These are phyloP conservation scores for Barnardius zonarius DNA, from an alignment of 2,113 vertebrate genomes.

Conservation along the genomic window DNA sequence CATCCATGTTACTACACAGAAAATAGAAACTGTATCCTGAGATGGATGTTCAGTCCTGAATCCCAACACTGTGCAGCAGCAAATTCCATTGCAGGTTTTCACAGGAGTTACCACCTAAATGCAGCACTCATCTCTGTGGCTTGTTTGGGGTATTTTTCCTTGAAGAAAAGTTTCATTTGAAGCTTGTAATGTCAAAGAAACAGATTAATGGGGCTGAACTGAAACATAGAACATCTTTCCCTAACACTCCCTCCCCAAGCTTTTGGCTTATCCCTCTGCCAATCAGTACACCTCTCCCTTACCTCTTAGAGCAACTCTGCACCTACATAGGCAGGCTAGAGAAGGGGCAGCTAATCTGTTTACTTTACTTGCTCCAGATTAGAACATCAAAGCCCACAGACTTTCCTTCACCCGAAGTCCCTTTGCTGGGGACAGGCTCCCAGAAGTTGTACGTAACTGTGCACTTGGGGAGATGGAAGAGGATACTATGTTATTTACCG, in stretches of 20 bases:
- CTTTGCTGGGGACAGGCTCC: background rate
- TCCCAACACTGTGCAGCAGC: background rate
- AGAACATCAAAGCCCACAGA: background rate
- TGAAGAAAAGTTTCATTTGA: background rate
- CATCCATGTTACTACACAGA: no score
- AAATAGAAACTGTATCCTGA: background rate
- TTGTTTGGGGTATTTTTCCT: background rate
- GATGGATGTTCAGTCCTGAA: background rate
- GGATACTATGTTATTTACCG: background rate
- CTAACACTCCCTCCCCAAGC: accelerated
- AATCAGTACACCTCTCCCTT: background rate
- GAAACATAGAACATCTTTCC: background rate
- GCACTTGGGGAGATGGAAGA: background rate
- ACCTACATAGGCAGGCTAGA: background rate
- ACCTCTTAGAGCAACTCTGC: background rate
- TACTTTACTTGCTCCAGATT: background rate
- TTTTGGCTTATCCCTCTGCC: background rate
- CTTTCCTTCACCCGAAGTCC: background rate
- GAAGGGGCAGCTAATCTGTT: background rate
- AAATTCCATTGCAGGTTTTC: background rate
- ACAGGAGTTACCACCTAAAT: no score
- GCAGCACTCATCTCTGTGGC: background rate
- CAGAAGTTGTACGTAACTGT: background rate
- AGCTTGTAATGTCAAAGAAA: background rate
- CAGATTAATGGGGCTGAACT: background rate